phyloP scores from a whole-genome alignment of 2,888 invertebrate genomes.

The Colostygia pectinataria region DNA sequence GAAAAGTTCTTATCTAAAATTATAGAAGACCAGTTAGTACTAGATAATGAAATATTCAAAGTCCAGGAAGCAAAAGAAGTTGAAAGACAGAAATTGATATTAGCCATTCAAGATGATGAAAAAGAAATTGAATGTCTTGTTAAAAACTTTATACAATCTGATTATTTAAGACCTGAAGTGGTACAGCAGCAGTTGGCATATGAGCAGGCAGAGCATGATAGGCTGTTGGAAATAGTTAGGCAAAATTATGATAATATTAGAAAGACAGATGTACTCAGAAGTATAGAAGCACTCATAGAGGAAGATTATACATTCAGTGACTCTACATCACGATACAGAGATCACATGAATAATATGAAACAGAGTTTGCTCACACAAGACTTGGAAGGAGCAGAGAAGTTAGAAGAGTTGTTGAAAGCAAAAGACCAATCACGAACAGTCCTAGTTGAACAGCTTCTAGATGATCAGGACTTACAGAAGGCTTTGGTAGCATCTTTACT shows the following conservation, averaged over 20 bases:
- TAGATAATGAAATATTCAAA: conserved; percentile 86
- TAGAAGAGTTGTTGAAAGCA: conserved; percentile 83
- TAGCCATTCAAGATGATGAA: conserved; percentile 85
- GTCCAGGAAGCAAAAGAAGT: conserved; percentile 86
- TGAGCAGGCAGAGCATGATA: conserved; percentile 86
- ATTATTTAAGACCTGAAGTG: conserved; percentile 82
- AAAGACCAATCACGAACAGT: conserved; percentile 84
- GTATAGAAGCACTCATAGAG: conserved; percentile 87
- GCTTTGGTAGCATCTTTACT: conserved; percentile 87
- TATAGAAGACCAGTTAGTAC: conserved; percentile 84
- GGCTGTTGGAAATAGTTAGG: conserved; percentile 83
- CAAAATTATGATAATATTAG: conserved; percentile 83
- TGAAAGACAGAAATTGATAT: conserved; percentile 83
- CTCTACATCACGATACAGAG: conserved; percentile 85
- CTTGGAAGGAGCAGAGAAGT: conserved; percentile 83
- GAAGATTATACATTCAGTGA: conserved; percentile 85
- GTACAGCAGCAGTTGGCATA: conserved; percentile 85
- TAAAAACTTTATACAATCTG: conserved; percentile 84
- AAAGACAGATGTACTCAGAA: conserved; percentile 86
- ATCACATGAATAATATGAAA: conserved; percentile 85
- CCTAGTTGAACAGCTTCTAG: conserved; percentile 84
- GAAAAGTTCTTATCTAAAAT: conserved; percentile 82
- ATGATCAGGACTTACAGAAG: conserved; percentile 88
- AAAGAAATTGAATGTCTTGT: conserved; percentile 85
- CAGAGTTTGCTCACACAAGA: conserved; percentile 83